These are phyloP conservation scores for Smittia aterrima DNA, from an alignment of 2,888 invertebrate species.

Conservation along the genomic window DNA sequence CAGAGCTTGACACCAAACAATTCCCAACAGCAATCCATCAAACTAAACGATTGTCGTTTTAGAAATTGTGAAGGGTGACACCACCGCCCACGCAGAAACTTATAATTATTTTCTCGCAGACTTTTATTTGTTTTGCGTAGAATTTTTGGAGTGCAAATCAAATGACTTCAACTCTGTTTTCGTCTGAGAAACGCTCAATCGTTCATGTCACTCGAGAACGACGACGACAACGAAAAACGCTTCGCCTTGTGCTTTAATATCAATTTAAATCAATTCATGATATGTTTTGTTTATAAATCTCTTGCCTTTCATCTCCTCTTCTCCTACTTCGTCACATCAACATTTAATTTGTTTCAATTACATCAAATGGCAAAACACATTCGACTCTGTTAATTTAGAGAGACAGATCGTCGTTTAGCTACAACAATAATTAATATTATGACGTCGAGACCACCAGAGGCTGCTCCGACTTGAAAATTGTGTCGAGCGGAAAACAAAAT, in stretches of 20 bases:
- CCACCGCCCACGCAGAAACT: no score
- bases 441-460: constrained; percentile 26
- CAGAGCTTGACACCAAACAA: no score
- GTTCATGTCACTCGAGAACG: neutral
- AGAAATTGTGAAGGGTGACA: no score
- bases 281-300: constrained; percentile 29
- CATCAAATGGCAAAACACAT: constrained; percentile 4
- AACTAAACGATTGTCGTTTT: no score
- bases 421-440: constrained; percentile 33
- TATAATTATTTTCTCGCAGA: constrained; percentile 11
- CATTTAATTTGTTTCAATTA: constrained; percentile 41
- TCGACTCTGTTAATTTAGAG: constrained; percentile 27
- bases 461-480: no score
- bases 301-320: neutral
- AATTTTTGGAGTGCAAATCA: constrained; percentile 11
- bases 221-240: neutral
- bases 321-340: neutral
- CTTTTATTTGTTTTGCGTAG: neutral
- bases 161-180: neutral
- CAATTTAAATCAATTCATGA: constrained; percentile 33
- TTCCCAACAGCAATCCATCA: no score
- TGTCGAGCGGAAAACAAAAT: neutral
- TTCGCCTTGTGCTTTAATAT: constrained; percentile 31
- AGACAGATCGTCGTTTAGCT: constrained; percentile 32
- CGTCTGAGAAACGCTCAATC: neutral